phyloP scores from a whole-genome alignment of 2,113 vertebrate species.

The Harpagus bidentatus region DNA sequence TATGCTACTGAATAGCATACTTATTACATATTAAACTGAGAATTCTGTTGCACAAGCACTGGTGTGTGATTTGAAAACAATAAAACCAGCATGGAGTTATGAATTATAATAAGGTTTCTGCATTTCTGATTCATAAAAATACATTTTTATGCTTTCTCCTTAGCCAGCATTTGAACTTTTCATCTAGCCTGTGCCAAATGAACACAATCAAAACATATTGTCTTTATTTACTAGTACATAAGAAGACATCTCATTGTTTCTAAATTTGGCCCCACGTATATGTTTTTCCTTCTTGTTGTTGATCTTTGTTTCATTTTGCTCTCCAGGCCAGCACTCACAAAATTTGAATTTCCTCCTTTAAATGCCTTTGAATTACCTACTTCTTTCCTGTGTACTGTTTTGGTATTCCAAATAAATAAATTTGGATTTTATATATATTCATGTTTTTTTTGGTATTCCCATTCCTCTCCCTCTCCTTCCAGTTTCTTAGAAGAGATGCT shows the following conservation, averaged over 20 bases:
- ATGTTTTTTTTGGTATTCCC: not conserved
- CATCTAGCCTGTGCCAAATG: not conserved
- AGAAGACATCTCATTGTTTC: not conserved
- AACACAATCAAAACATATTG: not conserved
- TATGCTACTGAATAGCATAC: not conserved
- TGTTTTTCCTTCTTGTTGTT: not conserved
- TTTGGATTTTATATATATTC: not conserved
- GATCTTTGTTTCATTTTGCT: not conserved
- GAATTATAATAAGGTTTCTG: slow-evolving; percentile 19
- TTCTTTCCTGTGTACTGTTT: not conserved
- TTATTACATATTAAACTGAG: slow-evolving; percentile 9
- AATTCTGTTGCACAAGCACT: not conserved
- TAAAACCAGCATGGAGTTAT: slow-evolving; percentile 17
- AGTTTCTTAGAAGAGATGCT: not conserved
- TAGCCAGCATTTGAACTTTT: slow-evolving; percentile 2
- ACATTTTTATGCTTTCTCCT: not conserved
- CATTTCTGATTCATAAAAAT: slow-evolving; percentile 31
- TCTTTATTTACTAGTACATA: not conserved
- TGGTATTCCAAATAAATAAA: not conserved
- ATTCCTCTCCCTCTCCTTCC: not conserved
- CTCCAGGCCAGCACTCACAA: not conserved
- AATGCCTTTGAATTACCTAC: not conserved
- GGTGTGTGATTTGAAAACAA: slow-evolving; percentile 8
- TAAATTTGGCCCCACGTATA: not conserved
- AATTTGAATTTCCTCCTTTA: not conserved